Percentiles rank a stretch among this genome's conserved stretches.
phyloP scores from a whole-genome alignment of 2,113 vertebrate species.

The Equus quagga region DNA sequence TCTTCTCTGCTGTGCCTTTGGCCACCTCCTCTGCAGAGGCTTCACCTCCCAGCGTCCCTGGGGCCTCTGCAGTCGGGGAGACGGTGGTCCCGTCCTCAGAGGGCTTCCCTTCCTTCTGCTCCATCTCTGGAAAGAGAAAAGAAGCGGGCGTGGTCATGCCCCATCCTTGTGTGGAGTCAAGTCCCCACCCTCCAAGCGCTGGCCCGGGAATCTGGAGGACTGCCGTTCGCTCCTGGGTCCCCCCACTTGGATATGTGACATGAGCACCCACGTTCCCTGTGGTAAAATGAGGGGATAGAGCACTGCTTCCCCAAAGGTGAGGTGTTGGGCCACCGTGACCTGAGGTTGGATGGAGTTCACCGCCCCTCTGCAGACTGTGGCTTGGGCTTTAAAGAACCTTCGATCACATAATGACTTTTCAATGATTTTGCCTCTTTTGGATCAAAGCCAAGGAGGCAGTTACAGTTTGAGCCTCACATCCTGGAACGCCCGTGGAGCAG shows the following conservation, averaged over 20 bases:
- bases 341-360: neutral
- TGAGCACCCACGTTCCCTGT: neutral
- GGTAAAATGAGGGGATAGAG: neutral
- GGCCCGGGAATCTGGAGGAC: neutral
- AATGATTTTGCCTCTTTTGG: neutral
- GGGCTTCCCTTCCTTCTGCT: constrained; percentile 44
- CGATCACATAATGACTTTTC: neutral
- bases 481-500: neutral
- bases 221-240: neutral
- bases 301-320: neutral
- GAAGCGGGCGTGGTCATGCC: neutral
- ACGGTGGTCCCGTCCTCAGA: neutral
- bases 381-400: neutral
- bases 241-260: no score
- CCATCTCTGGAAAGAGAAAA: constrained; percentile 78
- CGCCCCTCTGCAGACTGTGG: neutral
- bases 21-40: neutral
- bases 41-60: neutral
- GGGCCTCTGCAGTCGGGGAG: neutral
- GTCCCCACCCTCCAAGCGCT: neutral
- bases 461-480: neutral
- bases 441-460: neutral
- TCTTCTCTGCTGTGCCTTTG: neutral
- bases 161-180: fast-evolving
- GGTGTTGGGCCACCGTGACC: neutral